Percentiles rank a stretch among this genome's conserved stretches.
phyloP scores from a whole-genome alignment of 2,797 vertebrate species.

The Anisognathus igniventris region DNA sequence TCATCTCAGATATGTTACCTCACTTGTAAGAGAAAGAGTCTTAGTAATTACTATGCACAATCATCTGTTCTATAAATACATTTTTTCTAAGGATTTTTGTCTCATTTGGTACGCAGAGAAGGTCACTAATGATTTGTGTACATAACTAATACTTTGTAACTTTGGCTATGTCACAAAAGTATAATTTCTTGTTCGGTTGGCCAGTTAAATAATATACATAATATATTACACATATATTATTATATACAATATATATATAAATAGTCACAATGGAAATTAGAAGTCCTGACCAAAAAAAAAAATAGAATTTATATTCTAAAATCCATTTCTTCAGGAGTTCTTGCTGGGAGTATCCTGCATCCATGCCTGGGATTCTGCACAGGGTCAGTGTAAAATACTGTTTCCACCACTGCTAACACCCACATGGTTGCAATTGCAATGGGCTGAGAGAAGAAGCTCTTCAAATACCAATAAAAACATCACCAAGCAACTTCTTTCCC shows the following conservation, averaged over 20 bases:
- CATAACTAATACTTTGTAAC: rapidly evolving
- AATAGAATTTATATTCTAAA: not conserved
- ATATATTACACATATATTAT: not conserved
- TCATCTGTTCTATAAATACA: not conserved
- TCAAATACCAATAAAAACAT: not conserved
- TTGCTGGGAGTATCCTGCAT: not conserved
- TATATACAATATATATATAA: not conserved
- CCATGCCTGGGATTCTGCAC: not conserved
- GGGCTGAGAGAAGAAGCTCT: not conserved
- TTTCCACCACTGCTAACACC: not conserved
- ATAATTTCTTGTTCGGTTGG: not conserved
- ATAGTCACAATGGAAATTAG: not conserved
- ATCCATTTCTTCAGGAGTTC: not conserved
- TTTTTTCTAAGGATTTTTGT: not conserved
- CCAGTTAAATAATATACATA: not conserved
- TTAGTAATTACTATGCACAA: not conserved
- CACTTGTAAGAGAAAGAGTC: not conserved
- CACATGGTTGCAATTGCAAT: not conserved
- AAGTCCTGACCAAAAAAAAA: not conserved
- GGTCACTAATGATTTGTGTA: not conserved
- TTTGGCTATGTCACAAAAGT: not conserved
- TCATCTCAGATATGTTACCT: rapidly evolving
- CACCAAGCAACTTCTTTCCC: not conserved
- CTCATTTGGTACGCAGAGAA: not conserved
- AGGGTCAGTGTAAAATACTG: not conserved